Conservation (phyloP, 1,140 invertebrate species). For the Drosophila guanche region DNA sequence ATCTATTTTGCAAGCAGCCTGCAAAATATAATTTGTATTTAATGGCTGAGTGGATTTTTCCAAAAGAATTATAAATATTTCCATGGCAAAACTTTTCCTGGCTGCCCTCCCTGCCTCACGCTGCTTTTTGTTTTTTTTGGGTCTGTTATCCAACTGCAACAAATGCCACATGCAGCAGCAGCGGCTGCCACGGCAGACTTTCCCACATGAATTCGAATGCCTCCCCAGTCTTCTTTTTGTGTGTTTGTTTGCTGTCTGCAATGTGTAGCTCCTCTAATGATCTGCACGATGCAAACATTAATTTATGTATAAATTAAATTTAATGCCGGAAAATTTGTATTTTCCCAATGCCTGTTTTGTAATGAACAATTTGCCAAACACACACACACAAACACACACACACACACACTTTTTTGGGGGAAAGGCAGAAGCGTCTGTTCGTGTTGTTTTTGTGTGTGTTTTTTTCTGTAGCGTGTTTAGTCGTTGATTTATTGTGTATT, state of each 20-base stretch:
- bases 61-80: not conserved
- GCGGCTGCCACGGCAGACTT: constrained; percentile 28
- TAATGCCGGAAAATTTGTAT: constrained; percentile 72
- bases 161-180: constrained; percentile 53
- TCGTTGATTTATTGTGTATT: constrained; percentile 2
- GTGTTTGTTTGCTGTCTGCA: constrained; percentile 2
- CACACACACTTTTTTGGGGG: constrained; percentile 15
- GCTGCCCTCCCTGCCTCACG: constrained; percentile 1
- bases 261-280: constrained; percentile 64
- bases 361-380: constrained; percentile 49
- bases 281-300: constrained; percentile 78
- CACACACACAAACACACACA: constrained; percentile 21
- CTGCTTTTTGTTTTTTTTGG: constrained; percentile 59
- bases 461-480: constrained; percentile 20
- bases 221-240: constrained; percentile 8
- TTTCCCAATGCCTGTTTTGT: constrained; percentile 54
- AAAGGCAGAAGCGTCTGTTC: constrained; percentile 19
- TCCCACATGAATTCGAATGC: constrained; percentile 15
- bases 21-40: constrained; percentile 1
- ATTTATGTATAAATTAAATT: constrained; percentile 82
- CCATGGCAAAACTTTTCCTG: constrained; percentile 3
- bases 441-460: constrained; percentile 1
- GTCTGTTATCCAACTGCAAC: constrained; percentile 47
- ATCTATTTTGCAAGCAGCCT: constrained; percentile 13
- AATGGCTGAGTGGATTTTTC: too few species aligned